Evolutionary conservation across 2,113 vertebrate species (phyloP).

Genomic region (Loxodonta africana): DNA sequence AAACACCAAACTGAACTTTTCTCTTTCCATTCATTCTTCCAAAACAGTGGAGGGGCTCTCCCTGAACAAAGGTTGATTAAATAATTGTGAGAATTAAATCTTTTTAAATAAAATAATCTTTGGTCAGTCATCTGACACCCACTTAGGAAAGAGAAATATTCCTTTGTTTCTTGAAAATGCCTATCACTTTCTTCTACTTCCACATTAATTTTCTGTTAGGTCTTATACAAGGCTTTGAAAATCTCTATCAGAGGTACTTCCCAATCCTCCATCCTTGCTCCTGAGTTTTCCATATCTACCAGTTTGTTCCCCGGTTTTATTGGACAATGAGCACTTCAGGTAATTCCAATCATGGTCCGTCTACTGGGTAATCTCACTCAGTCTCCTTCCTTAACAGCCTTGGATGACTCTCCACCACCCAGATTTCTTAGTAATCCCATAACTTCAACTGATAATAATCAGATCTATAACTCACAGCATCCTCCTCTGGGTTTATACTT

Average conservation of each 20-base stretch:
- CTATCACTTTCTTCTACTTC: background rate
- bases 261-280: background rate
- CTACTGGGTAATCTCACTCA: background rate
- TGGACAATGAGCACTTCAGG: background rate
- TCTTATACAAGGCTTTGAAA: background rate
- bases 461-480: background rate
- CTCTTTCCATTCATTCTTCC: background rate
- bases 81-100: conserved; percentile 1
- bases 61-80: background rate
- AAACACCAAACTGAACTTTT: conserved; percentile 11
- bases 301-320: background rate
- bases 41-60: background rate
- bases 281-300: background rate
- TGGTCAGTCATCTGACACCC: background rate
- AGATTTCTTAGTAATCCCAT: background rate
- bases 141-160: background rate
- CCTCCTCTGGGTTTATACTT: background rate
- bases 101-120: conserved; percentile 55
- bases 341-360: background rate
- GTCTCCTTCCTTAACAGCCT: background rate
- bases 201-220: background rate
- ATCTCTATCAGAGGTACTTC: background rate
- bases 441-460: background rate
- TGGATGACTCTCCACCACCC: too few relatives aligned
- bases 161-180: conserved; percentile 14